Percentiles rank a stretch among this genome's conserved stretches.
Evolutionary conservation across 2,797 vertebrate species (phyloP).

Genomic region (Arrhamphus sclerolepis): DNA sequence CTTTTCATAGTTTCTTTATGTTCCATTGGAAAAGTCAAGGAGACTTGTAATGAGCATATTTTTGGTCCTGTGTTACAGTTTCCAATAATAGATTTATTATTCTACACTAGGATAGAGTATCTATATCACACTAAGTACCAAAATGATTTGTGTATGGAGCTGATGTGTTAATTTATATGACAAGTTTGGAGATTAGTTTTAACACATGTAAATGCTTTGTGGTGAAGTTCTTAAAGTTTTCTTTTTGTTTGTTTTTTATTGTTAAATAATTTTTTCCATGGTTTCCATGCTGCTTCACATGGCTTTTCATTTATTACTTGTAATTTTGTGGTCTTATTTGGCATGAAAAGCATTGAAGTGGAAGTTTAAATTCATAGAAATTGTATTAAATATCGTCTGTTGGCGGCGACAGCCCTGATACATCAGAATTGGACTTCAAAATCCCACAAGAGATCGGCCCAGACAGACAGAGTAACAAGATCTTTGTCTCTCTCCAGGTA

Average conservation of each 20-base stretch:
- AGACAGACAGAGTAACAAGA: slow-evolving; percentile 50
- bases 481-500: slow-evolving; percentile 60
- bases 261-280: slow-evolving; percentile 39
- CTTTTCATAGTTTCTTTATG: too few species aligned
- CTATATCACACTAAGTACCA: too few species aligned
- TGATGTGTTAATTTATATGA: slow-evolving; percentile 10
- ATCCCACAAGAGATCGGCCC: slow-evolving; percentile 46
- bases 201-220: slow-evolving; percentile 5
- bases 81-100: too few species aligned
- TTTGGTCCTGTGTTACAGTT: too few species aligned
- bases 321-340: slow-evolving; percentile 45
- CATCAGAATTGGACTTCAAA: slow-evolving; percentile 52
- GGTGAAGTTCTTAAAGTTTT: slow-evolving; percentile 7
- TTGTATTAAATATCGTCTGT: slow-evolving; percentile 37
- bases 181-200: slow-evolving; percentile 2
- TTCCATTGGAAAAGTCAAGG: too few species aligned
- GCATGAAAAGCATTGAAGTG: slow-evolving; percentile 17
- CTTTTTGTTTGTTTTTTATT: slow-evolving; percentile 29
- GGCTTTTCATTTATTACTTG: slow-evolving; percentile 31
- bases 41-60: too few species aligned
- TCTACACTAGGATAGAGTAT: too few species aligned
- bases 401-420: slow-evolving; percentile 26
- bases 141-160: not conserved
- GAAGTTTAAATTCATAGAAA: slow-evolving; percentile 35
- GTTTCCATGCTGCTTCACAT: slow-evolving; percentile 28